Percentiles rank a stretch among this genome's conserved stretches.
Evolutionary conservation across 2,113 vertebrate species (phyloP).

Genomic region (Crotalus tigris): DNA sequence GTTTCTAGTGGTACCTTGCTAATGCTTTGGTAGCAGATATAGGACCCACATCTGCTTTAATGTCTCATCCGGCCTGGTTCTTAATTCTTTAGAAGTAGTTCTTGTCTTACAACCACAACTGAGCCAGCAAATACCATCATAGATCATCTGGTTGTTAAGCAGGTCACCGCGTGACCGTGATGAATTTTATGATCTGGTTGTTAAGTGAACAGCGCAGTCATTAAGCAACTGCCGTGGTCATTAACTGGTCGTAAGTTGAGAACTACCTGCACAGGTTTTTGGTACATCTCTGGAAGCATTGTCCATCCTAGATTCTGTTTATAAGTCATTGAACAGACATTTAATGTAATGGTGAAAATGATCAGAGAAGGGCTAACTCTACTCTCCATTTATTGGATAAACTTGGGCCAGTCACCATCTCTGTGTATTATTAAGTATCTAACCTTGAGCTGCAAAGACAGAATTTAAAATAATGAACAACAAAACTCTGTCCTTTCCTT

Average conservation of each 20-base stretch:
- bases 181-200: too few relatives aligned
- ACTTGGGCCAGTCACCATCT: neutral
- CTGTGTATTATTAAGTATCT: neutral
- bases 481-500: neutral
- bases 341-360: neutral
- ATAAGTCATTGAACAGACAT: neutral
- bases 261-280: neutral
- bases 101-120: too few relatives aligned
- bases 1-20: neutral
- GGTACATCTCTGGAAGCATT: neutral
- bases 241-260: neutral
- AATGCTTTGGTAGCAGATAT: neutral
- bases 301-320: neutral
- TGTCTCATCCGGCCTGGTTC: neutral
- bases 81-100: neutral
- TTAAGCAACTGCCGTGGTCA: too few relatives aligned
- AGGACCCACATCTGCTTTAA: neutral
- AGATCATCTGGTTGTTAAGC: too few relatives aligned
- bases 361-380: neutral
- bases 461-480: neutral
- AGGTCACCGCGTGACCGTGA: too few relatives aligned
- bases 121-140: too few relatives aligned
- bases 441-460: neutral
- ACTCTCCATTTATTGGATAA: neutral
- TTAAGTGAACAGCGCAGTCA: too few relatives aligned